Evolutionary conservation across 2,888 invertebrate genomes (phyloP).

Genomic region (Mesorhabditis sp.): DNA sequence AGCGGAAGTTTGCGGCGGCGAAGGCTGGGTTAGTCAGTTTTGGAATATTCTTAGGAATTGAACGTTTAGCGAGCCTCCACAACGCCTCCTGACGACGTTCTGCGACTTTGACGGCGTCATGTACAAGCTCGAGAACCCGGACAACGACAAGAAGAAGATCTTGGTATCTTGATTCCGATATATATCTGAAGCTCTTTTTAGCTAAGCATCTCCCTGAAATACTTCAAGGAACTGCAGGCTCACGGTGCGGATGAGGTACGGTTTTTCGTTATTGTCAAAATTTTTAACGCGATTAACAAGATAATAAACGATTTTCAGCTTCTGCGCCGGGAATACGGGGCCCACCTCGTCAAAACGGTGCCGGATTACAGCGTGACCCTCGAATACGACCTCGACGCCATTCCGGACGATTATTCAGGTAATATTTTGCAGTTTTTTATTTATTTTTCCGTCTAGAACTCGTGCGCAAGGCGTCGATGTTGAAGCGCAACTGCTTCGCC

Average conservation of each 20-base stretch:
- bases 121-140: conserved; percentile 94
- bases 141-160: conserved; percentile 93
- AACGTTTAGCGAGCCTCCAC: conserved; percentile 65
- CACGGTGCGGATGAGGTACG: conserved; percentile 87
- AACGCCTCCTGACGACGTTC: conserved; percentile 82
- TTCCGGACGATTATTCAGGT: conserved; percentile 75
- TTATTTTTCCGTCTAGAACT: conserved; percentile 64
- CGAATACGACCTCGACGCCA: conserved; percentile 83
- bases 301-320: conserved; percentile 63
- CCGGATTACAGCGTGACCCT: conserved; percentile 91
- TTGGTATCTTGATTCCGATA: conserved; percentile 68
- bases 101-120: conserved; percentile 97
- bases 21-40: conserved; percentile 76
- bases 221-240: conserved; percentile 88
- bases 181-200: conserved; percentile 8
- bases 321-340: conserved; percentile 85
- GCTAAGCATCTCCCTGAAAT: conserved; percentile 96
- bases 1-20: conserved; percentile 91
- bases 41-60: background rate
- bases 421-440: conserved; percentile 61
- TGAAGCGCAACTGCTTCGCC: conserved; percentile 97
- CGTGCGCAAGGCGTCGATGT: conserved; percentile 74
- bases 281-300: too few relatives aligned
- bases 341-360: conserved; percentile 74
- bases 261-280: conserved; percentile 14